phyloP scores from a whole-genome alignment of 2,888 invertebrate species.

The Halictus quadricinctus region DNA sequence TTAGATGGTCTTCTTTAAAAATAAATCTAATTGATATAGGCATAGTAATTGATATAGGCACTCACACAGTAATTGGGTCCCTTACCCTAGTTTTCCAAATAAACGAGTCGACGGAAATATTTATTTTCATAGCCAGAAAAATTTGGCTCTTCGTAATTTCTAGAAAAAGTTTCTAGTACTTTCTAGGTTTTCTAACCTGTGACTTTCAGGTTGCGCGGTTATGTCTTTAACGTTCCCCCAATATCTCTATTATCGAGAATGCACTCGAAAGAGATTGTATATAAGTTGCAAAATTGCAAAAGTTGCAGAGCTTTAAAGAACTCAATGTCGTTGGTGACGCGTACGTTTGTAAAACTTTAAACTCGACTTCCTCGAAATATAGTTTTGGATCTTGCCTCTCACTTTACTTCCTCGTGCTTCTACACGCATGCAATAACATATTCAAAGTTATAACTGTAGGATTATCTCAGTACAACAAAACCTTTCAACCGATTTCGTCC shows the following conservation, averaged over 20 bases:
- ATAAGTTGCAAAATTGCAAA: neutral
- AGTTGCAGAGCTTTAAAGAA: neutral
- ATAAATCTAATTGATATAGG: too few relatives aligned
- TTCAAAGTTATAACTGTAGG: too few relatives aligned
- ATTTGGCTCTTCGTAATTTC: neutral
- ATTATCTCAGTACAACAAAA: too few relatives aligned
- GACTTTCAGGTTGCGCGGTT: neutral
- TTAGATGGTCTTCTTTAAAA: too few relatives aligned
- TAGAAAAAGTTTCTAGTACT: too few relatives aligned
- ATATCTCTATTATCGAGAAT: neutral
- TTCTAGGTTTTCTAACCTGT: neutral
- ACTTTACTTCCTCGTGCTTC: too few relatives aligned
- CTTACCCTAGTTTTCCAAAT: neutral
- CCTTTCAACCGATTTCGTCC: too few relatives aligned
- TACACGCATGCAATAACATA: too few relatives aligned
- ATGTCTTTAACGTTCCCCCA: neutral
- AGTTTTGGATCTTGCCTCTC: neutral
- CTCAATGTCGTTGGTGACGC: neutral
- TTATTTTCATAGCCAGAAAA: neutral
- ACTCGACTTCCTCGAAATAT: neutral
- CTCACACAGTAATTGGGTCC: too few relatives aligned
- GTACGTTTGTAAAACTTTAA: neutral
- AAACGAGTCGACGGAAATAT: neutral
- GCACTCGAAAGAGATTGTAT: neutral
- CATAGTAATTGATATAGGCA: too few relatives aligned